Base-by-base conservation (phyloP, 1,140 invertebrate species). In the Bombus waltoni region DNA sequence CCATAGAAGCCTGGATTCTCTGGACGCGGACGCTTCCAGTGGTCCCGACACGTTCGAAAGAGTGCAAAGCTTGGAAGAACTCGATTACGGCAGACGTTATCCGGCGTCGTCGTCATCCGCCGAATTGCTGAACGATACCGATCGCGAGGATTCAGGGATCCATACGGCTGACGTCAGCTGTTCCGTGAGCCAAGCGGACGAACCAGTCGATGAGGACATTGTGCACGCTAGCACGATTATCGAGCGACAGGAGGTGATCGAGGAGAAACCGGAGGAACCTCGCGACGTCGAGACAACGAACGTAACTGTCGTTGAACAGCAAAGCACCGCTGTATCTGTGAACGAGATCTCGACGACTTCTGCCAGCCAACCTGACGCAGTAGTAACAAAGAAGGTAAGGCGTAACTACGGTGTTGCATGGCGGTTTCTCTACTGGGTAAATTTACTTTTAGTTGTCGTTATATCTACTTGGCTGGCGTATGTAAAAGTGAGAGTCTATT, bases 61-160 rank as follows among this genome's bases (percentile, higher is more conserved):
- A 70, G 96, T 97, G 32, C 97, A 97, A 91, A 97, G 96, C 89
- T 95, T 97, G 57, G 96, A 97, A 80, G 96, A 97, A 94, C 89
- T 96, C 93, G 94, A 97, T 94, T 95, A 96, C 91, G 91, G 94
- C 65, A 86, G 95, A 92, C 92, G 96, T 86, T 96, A 96, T 87
- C 95, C 96, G 35, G 94, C 96, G 0, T 96, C 96, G 2, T 94
- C 94, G 5, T 96, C 96, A 0, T 96, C 96, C 15, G 94, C 94
- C 0, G 96, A 96, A 83, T 90, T 96, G 35, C 88, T 96, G 25
- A 95, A 95, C 57, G 97, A 97, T 79, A 97, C 97, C 18, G 97
- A 98, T 94, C 96, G 97, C 25, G 97, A 98, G 93, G 97, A 98
- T 89, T 98, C 97, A 81, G 97, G 97, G 8, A 98, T 98, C 78